Conservation (phyloP, 2,888 invertebrate species). For the Cephus rjabovi region DNA sequence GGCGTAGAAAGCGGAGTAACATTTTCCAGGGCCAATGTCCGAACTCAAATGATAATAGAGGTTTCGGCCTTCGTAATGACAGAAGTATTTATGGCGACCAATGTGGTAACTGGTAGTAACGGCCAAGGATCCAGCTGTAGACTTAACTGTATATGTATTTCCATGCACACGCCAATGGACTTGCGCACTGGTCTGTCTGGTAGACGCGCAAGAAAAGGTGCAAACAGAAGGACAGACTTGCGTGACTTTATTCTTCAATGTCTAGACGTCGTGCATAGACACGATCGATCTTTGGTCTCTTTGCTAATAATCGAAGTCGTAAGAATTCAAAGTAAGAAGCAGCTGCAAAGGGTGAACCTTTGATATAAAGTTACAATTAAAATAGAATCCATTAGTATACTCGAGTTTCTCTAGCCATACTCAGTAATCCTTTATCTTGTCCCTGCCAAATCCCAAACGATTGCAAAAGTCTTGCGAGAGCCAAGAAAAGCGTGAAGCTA, state of each 20-base stretch:
- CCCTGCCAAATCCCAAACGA: neutral
- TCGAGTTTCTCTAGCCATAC: neutral
- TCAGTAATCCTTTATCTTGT: neutral
- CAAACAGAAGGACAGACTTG: neutral
- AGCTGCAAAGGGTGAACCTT: neutral
- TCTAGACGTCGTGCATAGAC: neutral
- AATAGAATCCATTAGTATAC: neutral
- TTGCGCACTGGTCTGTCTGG: neutral
- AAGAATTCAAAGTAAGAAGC: neutral
- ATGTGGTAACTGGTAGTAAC: neutral
- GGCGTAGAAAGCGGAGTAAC: neutral
- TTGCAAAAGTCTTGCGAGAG: neutral
- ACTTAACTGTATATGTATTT: neutral
- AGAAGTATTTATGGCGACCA: neutral
- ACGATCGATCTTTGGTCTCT: neutral
- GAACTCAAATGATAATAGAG: neutral
- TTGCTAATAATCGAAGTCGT: neutral
- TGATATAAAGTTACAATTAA: neutral
- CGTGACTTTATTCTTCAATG: neutral
- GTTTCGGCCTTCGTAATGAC: neutral
- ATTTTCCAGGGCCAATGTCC: neutral
- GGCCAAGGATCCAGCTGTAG: neutral
- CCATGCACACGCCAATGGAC: neutral
- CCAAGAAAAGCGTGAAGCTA: neutral
- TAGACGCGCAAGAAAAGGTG: neutral